These are phyloP conservation scores for Oryzias sinensis DNA, from an alignment of 2,797 vertebrate genomes.

Conservation along the genomic window DNA sequence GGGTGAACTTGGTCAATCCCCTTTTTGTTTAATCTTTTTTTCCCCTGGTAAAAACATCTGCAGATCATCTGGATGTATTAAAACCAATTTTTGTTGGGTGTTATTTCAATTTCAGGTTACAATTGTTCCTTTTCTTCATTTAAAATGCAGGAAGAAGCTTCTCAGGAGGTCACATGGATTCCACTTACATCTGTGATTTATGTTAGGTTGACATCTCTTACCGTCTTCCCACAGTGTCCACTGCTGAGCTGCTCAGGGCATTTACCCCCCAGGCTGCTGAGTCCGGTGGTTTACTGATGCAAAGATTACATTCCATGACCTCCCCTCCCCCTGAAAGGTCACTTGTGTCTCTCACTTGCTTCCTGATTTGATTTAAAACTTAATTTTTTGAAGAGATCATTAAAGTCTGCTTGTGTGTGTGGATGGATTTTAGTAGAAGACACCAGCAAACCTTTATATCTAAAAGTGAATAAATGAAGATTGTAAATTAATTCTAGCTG, in stretches of 20 bases:
- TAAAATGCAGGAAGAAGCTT: background rate
- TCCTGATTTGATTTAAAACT: constrained; percentile 15
- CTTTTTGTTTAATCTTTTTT: no score
- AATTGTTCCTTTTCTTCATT: background rate
- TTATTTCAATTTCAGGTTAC: no score
- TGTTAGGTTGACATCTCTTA: constrained; percentile 30
- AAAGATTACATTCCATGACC: constrained; percentile 50
- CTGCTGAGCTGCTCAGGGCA: constrained; percentile 32
- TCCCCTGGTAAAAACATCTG: no score
- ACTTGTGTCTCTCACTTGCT: constrained; percentile 40
- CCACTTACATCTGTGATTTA: constrained; percentile 2
- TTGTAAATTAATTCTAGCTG: no score
- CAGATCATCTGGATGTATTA: no score
- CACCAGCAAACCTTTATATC: background rate
- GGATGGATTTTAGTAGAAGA: constrained; percentile 14
- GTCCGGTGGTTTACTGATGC: constrained; percentile 44
- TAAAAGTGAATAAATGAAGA: no score
- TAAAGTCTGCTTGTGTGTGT: background rate
- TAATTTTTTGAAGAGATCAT: constrained; percentile 8
- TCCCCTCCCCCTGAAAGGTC: constrained; percentile 46
- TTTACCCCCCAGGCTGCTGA: constrained; percentile 60
- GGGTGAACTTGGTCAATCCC: no score
- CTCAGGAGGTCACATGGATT: background rate
- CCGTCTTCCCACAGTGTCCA: constrained; percentile 4
- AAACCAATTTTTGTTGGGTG: no score